Percentiles rank a stretch among this genome's conserved stretches.
phyloP scores from a whole-genome alignment of 2,797 vertebrate genomes.

The Sebastes paucispinis region DNA sequence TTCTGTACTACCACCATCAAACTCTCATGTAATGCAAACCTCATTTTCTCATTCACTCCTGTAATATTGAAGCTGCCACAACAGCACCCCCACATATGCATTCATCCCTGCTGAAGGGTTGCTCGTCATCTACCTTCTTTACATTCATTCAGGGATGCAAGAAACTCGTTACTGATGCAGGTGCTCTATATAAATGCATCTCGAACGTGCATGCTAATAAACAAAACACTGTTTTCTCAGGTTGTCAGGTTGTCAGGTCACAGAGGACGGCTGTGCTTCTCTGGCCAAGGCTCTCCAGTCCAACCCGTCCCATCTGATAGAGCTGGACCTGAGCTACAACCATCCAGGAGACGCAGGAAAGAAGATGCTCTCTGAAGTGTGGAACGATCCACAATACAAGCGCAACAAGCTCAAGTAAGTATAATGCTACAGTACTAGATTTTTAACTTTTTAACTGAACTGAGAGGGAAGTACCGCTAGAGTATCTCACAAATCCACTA shows the following conservation, averaged over 20 bases:
- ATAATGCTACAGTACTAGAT: fast-evolving
- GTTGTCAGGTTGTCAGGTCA: conserved; percentile 56
- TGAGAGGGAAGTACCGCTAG: not conserved
- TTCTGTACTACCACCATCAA: not conserved
- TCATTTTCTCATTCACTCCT: not conserved
- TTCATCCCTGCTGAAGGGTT: not conserved
- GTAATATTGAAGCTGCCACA: too few species aligned
- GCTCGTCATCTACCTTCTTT: not conserved
- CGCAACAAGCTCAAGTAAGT: conserved; percentile 28
- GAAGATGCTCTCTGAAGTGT: not conserved
- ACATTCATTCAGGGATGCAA: not conserved
- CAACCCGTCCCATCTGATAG: conserved; percentile 39
- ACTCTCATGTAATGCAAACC: not conserved
- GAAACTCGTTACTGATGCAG: not conserved
- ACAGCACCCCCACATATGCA: too few species aligned
- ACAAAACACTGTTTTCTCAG: conserved; percentile 24
- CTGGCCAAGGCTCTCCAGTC: conserved; percentile 32
- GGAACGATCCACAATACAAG: fast-evolving
- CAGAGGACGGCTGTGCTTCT: not conserved
- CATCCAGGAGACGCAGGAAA: conserved; percentile 35
- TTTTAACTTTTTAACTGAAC: not conserved
- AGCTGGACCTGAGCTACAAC: conserved; percentile 66
- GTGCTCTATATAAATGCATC: not conserved
- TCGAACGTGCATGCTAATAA: not conserved
- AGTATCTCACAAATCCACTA: not conserved